Percentiles rank a stretch among this genome's conserved stretches.
These are phyloP conservation scores for Ciconia stormi DNA, from an alignment of 2,113 vertebrate species.

Conservation along the genomic window DNA sequence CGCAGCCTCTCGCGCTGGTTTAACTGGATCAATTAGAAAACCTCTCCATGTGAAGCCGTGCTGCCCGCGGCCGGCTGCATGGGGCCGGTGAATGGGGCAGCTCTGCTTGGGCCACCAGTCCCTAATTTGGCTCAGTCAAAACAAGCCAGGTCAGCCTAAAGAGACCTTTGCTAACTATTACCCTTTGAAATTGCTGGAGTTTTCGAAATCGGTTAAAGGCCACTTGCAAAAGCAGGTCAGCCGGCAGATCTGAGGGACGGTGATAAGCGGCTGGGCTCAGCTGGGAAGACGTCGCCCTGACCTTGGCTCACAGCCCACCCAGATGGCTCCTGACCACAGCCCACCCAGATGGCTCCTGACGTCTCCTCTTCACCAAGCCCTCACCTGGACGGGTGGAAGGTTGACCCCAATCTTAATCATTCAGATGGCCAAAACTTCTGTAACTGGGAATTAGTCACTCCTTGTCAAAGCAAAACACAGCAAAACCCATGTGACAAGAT, in stretches of 20 bases:
- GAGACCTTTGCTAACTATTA: not conserved
- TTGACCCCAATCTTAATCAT: not conserved
- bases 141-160: not conserved
- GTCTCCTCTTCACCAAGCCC: not conserved
- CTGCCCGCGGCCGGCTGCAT: accelerated
- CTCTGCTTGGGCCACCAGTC: not conserved
- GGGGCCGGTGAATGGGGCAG: not conserved
- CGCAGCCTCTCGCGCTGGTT: not conserved
- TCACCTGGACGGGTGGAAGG: not conserved
- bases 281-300: not conserved
- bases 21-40: not conserved
- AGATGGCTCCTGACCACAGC: not conserved
- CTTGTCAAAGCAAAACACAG: not conserved
- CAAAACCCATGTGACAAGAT: not conserved
- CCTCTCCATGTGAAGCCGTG: not conserved
- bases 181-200: not conserved
- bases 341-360: not conserved
- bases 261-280: not conserved
- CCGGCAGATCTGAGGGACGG: not conserved
- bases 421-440: not conserved
- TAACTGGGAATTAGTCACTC: not conserved
- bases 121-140: not conserved
- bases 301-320: not conserved
- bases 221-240: not conserved
- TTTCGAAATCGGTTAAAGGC: not conserved